A percentile compares a stretch with the other conserved stretches of the same genome.
phyloP scores from a whole-genome alignment of 2,113 vertebrate species.

The Ceyx cyanopectus region DNA sequence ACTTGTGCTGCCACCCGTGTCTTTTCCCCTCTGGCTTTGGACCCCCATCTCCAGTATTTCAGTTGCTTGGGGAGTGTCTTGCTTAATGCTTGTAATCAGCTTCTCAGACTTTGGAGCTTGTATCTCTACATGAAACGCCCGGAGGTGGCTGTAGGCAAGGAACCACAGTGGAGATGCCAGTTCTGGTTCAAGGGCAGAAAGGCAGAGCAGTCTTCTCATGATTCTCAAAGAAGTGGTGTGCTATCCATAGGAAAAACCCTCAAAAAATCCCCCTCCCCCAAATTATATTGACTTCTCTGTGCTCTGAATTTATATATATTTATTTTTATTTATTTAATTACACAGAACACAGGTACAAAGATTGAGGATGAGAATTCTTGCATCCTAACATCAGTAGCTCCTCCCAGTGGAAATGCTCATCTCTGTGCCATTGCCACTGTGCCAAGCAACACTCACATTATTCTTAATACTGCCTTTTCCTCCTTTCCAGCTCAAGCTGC shows the following conservation, averaged over 20 bases:
- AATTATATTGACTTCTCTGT: background rate
- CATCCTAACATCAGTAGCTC: background rate
- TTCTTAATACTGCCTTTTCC: background rate
- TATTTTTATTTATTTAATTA: background rate
- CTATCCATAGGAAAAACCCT: background rate
- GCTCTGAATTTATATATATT: too few relatives aligned
- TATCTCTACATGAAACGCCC: background rate
- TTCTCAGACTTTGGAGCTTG: background rate
- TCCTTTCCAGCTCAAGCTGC: background rate
- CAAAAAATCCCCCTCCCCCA: background rate
- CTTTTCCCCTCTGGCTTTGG: background rate
- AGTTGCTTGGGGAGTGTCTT: background rate
- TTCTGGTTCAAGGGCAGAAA: background rate
- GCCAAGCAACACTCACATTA: background rate
- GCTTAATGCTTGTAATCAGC: background rate
- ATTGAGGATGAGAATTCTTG: background rate
- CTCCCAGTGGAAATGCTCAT: background rate
- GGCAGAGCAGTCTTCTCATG: background rate
- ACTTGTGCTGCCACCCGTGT: background rate
- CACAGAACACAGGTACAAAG: background rate
- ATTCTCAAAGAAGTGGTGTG: background rate
- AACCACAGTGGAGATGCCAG: background rate
- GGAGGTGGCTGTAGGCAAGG: background rate
- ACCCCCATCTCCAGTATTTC: background rate
- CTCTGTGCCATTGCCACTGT: background rate